Conservation (phyloP, 1,140 invertebrate species). For the Campodea augens region DNA sequence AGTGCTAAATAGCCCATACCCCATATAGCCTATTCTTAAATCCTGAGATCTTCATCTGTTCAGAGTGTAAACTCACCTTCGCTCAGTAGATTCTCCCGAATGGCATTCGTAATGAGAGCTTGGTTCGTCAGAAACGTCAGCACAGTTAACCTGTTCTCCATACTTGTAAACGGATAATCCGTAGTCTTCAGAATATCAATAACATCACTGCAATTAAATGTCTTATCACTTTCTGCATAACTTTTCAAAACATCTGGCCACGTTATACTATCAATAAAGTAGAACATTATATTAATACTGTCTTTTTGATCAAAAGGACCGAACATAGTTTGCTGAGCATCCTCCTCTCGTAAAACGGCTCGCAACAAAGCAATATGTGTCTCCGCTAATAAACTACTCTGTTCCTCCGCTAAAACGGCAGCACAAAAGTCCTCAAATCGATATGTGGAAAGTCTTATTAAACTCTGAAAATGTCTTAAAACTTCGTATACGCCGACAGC, state of each 20-base stretch:
- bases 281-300: conserved; percentile 80
- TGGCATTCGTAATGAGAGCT: conserved; percentile 80
- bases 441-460: conserved; percentile 80
- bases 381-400: conserved; percentile 72
- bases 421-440: conserved; percentile 91
- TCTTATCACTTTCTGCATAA: conserved; percentile 73
- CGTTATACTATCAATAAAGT: conserved; percentile 79
- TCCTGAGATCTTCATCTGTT: no score
- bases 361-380: conserved; percentile 82
- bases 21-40: no score
- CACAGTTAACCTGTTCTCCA: conserved; percentile 66
- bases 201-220: conserved; percentile 40
- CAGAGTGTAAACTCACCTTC: no score
- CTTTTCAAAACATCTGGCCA: conserved; percentile 80
- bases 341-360: conserved; percentile 80
- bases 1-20: no score
- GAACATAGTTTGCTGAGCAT: conserved; percentile 84
- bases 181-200: conserved; percentile 28
- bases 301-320: conserved; percentile 91
- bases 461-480: conserved; percentile 68
- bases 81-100: conserved; percentile 78
- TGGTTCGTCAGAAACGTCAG: conserved; percentile 82
- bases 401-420: conserved; percentile 74
- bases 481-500: conserved; percentile 83
- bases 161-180: conserved; percentile 74